phyloP scores from a whole-genome alignment of 2,797 vertebrate species.

The Peromyscus nudipes region DNA sequence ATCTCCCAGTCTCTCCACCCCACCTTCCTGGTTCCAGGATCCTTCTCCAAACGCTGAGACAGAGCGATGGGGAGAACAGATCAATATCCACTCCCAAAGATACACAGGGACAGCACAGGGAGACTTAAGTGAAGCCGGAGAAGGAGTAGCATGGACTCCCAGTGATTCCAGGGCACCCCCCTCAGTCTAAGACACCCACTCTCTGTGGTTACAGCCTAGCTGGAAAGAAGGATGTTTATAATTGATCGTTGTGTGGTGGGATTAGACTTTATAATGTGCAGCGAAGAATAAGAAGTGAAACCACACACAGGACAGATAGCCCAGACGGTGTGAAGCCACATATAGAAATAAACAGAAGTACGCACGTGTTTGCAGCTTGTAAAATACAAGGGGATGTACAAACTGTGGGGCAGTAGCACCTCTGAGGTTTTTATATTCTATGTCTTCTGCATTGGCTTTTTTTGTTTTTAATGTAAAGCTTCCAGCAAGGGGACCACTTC shows the following conservation, averaged over 20 bases:
- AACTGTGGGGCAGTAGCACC: not conserved
- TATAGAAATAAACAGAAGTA: not conserved
- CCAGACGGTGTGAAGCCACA: not conserved
- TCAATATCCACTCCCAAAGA: fast-evolving
- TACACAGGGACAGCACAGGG: fast-evolving
- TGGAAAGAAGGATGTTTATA: not conserved
- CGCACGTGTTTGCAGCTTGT: not conserved
- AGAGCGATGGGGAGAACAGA: fast-evolving
- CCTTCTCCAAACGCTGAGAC: not conserved
- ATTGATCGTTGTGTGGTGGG: not conserved
- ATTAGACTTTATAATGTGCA: too few relatives aligned
- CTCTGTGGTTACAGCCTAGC: not conserved
- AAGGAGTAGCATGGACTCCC: not conserved
- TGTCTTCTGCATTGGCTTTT: not conserved
- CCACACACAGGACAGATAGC: fast-evolving
- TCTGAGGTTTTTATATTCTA: not conserved
- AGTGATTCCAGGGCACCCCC: not conserved
- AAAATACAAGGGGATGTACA: not conserved
- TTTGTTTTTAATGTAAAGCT: not conserved
- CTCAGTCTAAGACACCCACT: not conserved
- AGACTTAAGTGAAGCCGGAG: fast-evolving
- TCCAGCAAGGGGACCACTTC: not conserved
- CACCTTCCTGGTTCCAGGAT: not conserved
- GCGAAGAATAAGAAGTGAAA: not conserved
- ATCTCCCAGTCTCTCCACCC: not conserved